These are phyloP conservation scores for Xylocampa areola DNA, from an alignment of 2,888 invertebrate genomes.

Conservation along the genomic window DNA sequence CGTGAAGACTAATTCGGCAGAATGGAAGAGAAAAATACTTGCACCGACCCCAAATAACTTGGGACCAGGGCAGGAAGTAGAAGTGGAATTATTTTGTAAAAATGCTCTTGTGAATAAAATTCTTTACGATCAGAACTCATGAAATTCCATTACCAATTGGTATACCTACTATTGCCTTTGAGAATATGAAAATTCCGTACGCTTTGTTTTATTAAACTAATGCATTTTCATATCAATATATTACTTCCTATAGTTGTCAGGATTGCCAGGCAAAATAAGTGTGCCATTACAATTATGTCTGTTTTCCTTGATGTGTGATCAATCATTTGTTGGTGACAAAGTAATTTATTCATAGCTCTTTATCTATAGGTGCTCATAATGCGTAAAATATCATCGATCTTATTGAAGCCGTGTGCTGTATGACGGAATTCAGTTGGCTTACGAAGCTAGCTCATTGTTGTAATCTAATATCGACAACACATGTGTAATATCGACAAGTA, in stretches of 20 bases:
- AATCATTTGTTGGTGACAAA: constrained; percentile 47
- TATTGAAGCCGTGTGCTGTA: constrained; percentile 29
- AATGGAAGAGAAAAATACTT: too few species aligned
- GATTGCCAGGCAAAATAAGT: constrained; percentile 5
- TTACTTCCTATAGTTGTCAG: not conserved
- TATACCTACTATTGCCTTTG: too few species aligned
- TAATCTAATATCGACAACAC: too few species aligned
- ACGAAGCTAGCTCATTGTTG: constrained; percentile 39
- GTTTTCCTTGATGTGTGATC: constrained; percentile 25
- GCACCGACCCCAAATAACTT: too few species aligned
- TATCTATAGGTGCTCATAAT: constrained; percentile 21
- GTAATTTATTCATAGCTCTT: constrained; percentile 45
- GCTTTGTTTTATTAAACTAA: too few species aligned
- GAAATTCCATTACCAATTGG: too few species aligned
- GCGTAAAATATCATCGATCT: constrained; percentile 42
- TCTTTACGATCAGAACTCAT: too few species aligned
- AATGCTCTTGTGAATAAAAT: too few species aligned
- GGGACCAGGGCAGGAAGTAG: too few species aligned
- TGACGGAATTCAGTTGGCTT: constrained; percentile 46
- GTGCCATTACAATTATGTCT: constrained; percentile 8
- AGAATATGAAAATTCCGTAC: too few species aligned
- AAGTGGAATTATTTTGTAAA: too few species aligned
- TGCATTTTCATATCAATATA: not conserved
- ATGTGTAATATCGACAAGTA: constrained; percentile 35
- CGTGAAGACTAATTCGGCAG: too few species aligned